Evolutionary conservation across 2,888 invertebrate species (phyloP).

Genomic region (Diplazon laetatorius): DNA sequence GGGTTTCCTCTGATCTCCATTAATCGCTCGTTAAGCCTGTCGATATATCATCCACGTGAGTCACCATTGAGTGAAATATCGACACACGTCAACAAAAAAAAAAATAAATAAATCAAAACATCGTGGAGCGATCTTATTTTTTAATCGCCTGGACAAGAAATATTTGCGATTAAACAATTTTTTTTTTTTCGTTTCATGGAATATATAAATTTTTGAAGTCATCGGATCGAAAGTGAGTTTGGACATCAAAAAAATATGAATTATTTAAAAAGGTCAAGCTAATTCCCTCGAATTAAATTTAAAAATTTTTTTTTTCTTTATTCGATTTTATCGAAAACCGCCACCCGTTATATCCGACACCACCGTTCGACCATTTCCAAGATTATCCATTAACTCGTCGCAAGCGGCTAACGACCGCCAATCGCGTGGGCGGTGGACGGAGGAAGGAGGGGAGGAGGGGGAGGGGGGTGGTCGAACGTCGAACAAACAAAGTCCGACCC

Average conservation of each 20-base stretch:
- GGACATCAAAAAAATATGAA: too few relatives aligned
- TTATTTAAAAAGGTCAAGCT: too few relatives aligned
- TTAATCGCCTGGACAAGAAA: not conserved
- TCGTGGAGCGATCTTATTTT: not conserved
- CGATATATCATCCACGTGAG: not conserved
- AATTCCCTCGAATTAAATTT: too few relatives aligned
- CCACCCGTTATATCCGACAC: too few relatives aligned
- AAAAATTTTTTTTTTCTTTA: too few relatives aligned
- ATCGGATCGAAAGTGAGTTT: too few relatives aligned
- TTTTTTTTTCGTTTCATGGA: not conserved
- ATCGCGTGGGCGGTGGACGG: too few relatives aligned
- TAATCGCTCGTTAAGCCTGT: conserved; percentile 7
- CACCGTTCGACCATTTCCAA: not conserved
- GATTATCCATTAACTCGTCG: not conserved
- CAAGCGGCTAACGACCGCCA: conserved; percentile 23
- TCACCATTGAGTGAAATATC: not conserved
- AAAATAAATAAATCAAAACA: not conserved
- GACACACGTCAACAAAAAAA: too few relatives aligned
- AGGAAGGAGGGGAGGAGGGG: too few relatives aligned
- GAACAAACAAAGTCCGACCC: conserved; percentile 21
- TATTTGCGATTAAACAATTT: not conserved
- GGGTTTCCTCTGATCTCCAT: not conserved
- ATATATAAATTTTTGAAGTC: not conserved
- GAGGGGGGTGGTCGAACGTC: conserved; percentile 24
- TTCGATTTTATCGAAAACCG: too few relatives aligned